Evolutionary conservation across 2,113 vertebrate species (phyloP).

Genomic region (Petaurus breviceps): DNA sequence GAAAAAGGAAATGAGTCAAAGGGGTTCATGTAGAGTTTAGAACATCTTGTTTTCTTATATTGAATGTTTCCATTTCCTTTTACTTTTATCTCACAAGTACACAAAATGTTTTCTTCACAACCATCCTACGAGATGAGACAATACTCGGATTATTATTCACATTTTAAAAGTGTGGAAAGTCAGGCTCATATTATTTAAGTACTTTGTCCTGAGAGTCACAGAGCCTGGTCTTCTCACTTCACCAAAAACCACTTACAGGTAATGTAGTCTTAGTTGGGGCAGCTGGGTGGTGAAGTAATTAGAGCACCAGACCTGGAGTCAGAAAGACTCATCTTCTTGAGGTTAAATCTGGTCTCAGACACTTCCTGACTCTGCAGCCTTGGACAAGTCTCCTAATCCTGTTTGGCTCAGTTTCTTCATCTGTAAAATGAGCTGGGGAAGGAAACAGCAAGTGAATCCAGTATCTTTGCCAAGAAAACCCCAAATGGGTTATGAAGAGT

Average conservation of each 20-base stretch:
- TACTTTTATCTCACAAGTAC: not conserved
- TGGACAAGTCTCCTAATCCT: not conserved
- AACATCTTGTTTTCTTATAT: not conserved
- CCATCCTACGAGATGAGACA: not conserved
- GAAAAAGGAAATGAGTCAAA: constrained; percentile 36
- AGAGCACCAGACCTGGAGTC: too few species aligned
- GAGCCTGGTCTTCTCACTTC: not conserved
- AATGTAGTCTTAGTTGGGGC: not conserved
- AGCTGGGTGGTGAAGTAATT: too few species aligned
- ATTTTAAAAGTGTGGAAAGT: not conserved
- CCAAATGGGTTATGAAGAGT: not conserved
- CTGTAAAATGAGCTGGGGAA: not conserved
- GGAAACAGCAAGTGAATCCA: not conserved
- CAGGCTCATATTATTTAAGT: not conserved
- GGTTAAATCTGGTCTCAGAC: not conserved
- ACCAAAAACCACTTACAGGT: not conserved
- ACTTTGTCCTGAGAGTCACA: not conserved
- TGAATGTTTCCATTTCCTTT: not conserved
- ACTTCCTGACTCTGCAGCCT: not conserved
- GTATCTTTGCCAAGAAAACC: too few species aligned
- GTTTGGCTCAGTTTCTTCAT: not conserved
- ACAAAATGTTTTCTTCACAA: not conserved
- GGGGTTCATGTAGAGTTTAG: not conserved
- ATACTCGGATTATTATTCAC: not conserved
- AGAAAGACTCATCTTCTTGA: not conserved